Evolutionary conservation across 2,888 invertebrate genomes (phyloP).

Genomic region (Argynnis bischoffii): DNA sequence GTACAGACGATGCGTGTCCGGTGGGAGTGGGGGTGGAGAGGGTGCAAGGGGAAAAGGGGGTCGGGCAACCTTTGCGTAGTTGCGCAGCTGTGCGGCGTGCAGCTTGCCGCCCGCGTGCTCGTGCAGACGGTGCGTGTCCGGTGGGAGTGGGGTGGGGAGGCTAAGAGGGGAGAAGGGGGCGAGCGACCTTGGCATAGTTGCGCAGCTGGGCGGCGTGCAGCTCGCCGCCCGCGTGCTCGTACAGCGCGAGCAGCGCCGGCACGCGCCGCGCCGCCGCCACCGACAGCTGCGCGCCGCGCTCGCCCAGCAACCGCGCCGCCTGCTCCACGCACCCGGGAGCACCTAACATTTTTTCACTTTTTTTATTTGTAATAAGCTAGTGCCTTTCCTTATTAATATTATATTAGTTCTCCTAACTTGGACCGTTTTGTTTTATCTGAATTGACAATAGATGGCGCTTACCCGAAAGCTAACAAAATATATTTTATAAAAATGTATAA

Average conservation of each 20-base stretch:
- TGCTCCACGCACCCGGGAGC: conserved; percentile 87
- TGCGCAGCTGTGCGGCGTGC: conserved; percentile 91
- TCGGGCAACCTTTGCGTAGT: conserved; percentile 90
- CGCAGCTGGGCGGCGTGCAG: conserved; percentile 91
- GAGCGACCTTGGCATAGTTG: conserved; percentile 92
- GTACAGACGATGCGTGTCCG: conserved; percentile 77
- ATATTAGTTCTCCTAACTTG: no score
- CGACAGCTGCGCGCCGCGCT: conserved; percentile 93
- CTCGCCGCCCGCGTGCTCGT: conserved; percentile 95
- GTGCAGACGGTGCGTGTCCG: conserved; percentile 77
- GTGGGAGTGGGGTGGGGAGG: not conserved
- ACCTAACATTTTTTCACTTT: conserved; percentile 42
- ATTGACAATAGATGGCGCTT: no score
- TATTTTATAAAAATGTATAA: no score
- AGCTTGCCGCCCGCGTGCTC: conserved; percentile 95
- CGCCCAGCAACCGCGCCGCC: conserved; percentile 88
- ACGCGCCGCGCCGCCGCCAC: conserved; percentile 94
- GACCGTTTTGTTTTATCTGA: no score
- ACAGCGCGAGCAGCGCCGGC: conserved; percentile 91
- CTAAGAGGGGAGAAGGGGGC: not conserved
- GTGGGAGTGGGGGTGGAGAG: not conserved
- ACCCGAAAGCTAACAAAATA: no score
- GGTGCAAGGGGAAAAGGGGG: not conserved
- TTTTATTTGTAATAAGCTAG: no score
- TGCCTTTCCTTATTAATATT: no score